Conservation (phyloP, 2,113 vertebrate species). For the Chloroceryle aenea region DNA sequence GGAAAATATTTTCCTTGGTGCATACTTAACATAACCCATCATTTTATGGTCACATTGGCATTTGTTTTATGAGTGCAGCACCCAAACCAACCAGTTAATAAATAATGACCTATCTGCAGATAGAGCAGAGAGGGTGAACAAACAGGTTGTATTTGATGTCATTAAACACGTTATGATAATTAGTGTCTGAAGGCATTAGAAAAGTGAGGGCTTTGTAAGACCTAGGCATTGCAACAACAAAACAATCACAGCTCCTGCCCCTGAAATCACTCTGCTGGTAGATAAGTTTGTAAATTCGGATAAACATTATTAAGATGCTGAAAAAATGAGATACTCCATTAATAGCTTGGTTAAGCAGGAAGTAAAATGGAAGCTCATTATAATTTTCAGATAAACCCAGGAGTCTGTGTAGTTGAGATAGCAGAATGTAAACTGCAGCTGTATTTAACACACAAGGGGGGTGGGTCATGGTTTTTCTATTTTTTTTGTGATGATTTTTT, state of each 20-base stretch:
- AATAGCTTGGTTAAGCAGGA: neutral
- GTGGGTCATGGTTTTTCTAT: neutral
- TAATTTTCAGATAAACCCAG: neutral
- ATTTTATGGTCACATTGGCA: neutral
- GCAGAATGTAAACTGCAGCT: neutral
- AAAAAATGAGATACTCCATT: neutral
- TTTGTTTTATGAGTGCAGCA: neutral
- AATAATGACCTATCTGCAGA: neutral
- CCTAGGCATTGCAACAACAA: neutral
- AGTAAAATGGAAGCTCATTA: neutral
- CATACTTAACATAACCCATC: neutral
- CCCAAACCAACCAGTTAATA: neutral
- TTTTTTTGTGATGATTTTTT: no score
- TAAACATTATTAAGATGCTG: neutral
- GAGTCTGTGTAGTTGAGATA: neutral
- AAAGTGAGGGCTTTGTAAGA: neutral
- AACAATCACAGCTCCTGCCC: neutral
- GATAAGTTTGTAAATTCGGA: neutral
- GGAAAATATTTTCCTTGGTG: neutral
- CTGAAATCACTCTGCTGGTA: neutral
- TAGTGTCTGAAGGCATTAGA: neutral
- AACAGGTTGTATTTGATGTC: neutral
- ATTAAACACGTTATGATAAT: neutral
- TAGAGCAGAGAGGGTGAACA: neutral
- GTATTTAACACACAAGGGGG: neutral